Evolutionary conservation across 2,113 vertebrate species (phyloP), one percentile per base, ranked within the genome.

Genomic region (Corythoichthys intestinalis): DNA sequence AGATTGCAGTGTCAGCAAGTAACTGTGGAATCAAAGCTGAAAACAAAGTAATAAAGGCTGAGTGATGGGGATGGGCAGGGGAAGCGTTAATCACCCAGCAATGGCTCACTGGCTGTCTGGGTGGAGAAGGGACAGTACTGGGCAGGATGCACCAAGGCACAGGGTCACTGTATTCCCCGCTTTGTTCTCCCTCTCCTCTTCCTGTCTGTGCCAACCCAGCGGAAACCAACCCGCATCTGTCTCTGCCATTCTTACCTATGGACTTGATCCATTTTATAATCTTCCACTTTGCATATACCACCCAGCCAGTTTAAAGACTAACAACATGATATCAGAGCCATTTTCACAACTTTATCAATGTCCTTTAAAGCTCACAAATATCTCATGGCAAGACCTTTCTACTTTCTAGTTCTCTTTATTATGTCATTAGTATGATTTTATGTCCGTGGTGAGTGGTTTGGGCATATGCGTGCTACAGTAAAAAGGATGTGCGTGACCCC

Each of bases 21-120:
- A 56, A 59, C 6, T 13, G 57, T 67, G 47, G 78, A 74, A 85
- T 87, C 81, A 71, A 81, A 73, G 76, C 71, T 73, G 76, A 87
- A 92, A 91, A 92, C 91, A 91, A 81, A 81, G 85, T 88, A 83
- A 91, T 91, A 91, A 91, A 91, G 83, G 49, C 70, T 71, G 75
- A 81, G 81, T 77, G 81, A 80, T 80, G 89, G 73, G 81, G 83
- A 81, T 67, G 63, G 72, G 70, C 69, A 57, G 60, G 85, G 91
- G 91, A 91, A 86, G 83, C 80, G 86, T 91, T 87, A 87, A 90
- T 91, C 90, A 86, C 83, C 75, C 78, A 63, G 72, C 28, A 15
- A 73, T 58, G 70, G 60, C 65, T 74, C 72, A 48, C 14, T 71
- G 72, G 65, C 65, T 76, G 63, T 77, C 65, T 81, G 77, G 82